A percentile compares a stretch with the other conserved stretches of the same genome.
Evolutionary conservation across 2,797 vertebrate genomes (phyloP).

Genomic region (Tiaroga cobitis): DNA sequence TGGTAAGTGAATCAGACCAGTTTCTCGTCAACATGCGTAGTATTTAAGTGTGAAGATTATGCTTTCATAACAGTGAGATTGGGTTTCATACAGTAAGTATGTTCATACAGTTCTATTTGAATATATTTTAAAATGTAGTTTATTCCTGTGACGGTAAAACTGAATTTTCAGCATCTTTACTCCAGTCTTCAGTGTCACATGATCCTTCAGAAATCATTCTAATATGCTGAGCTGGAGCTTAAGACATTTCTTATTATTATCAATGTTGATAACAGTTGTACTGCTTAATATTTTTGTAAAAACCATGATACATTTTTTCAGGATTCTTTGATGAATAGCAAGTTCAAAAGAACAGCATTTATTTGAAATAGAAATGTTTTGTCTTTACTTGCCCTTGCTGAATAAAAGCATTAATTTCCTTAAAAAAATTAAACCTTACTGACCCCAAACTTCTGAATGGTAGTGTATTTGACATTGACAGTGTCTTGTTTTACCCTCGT

Average conservation of each 20-base stretch:
- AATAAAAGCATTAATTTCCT: background rate
- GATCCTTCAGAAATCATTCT: too few species aligned
- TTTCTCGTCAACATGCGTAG: background rate
- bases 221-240: too few species aligned
- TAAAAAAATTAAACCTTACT: background rate
- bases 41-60: background rate
- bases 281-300: too few species aligned
- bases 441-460: background rate
- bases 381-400: background rate
- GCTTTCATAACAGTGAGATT: too few species aligned
- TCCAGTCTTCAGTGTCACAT: too few species aligned
- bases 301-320: too few species aligned
- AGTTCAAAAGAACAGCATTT: background rate
- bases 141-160: background rate
- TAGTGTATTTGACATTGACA: background rate
- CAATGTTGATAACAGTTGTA: too few species aligned
- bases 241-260: too few species aligned
- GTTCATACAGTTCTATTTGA: background rate
- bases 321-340: too few species aligned
- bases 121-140: background rate
- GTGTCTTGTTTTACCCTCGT: constrained; percentile 75
- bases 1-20: background rate
- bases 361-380: background rate
- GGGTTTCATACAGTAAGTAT: background rate
- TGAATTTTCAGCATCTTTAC: too few species aligned